A percentile compares a stretch with the other conserved stretches of the same genome.
These are phyloP conservation scores for Nymphicus hollandicus DNA, from an alignment of 2,113 vertebrate species.

Conservation along the genomic window DNA sequence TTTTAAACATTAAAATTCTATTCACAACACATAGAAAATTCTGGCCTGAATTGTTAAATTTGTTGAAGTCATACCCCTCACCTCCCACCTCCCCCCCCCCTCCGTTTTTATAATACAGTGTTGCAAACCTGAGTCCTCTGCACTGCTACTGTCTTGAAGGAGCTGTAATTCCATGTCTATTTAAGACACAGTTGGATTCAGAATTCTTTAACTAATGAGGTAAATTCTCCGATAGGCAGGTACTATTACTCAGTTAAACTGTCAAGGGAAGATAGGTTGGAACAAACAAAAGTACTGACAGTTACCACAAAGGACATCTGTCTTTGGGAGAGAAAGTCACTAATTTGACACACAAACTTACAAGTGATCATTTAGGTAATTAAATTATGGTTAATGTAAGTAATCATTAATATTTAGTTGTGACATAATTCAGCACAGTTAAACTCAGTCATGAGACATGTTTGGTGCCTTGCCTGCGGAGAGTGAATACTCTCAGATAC, in stretches of 20 bases:
- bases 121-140: background rate
- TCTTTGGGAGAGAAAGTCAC: constrained; percentile 28
- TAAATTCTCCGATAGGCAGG: background rate
- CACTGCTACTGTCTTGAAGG: background rate
- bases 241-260: background rate
- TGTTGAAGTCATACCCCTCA: background rate
- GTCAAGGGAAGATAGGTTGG: background rate
- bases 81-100: no score
- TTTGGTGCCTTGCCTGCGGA: background rate
- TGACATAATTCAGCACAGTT: constrained; percentile 42
- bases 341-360: constrained; percentile 41
- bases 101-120: background rate
- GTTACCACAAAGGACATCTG: background rate
- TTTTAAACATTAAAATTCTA: background rate
- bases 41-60: background rate
- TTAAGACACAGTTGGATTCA: background rate
- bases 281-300: background rate
- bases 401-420: constrained; percentile 67
- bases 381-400: constrained; percentile 68
- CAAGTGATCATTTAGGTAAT: constrained; percentile 53
- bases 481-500: background rate
- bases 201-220: background rate
- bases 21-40: background rate
- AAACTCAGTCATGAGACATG: constrained; percentile 14
- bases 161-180: background rate